Evolutionary conservation across 1,140 invertebrate species (phyloP).

Genomic region (Bicyclus anynana): DNA sequence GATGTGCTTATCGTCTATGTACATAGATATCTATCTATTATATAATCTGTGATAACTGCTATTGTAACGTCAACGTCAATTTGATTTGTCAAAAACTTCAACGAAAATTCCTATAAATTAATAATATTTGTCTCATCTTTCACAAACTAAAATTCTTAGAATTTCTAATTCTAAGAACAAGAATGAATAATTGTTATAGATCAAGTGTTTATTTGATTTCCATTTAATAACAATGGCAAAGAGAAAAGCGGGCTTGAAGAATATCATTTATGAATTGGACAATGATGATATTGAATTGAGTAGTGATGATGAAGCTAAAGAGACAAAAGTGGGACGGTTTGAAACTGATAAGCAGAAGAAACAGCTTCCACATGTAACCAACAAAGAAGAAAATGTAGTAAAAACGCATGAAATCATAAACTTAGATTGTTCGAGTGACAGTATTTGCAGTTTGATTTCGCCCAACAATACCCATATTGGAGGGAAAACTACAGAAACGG

Average conservation of each 20-base stretch:
- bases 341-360: slow-evolving; percentile 10
- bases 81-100: no score
- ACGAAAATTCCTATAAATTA: no score
- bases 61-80: no score
- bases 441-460: slow-evolving; percentile 18
- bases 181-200: neutral
- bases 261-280: slow-evolving; percentile 73
- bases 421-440: slow-evolving; percentile 31
- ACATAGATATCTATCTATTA: no score
- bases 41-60: no score
- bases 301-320: slow-evolving; percentile 59
- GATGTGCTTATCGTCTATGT: no score
- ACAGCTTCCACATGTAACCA: slow-evolving; percentile 20
- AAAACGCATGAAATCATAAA: slow-evolving; percentile 27
- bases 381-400: slow-evolving; percentile 5
- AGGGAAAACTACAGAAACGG: slow-evolving; percentile 49
- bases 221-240: slow-evolving; percentile 45
- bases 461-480: slow-evolving; percentile 41
- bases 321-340: slow-evolving; percentile 48
- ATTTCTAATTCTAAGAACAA: neutral
- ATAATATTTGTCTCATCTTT: no score
- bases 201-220: neutral
- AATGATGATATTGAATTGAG: slow-evolving; percentile 66
- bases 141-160: no score
- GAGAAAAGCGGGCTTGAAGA: slow-evolving; percentile 59